phyloP scores from a whole-genome alignment of 2,888 invertebrate genomes.

The Agelastica alni region DNA sequence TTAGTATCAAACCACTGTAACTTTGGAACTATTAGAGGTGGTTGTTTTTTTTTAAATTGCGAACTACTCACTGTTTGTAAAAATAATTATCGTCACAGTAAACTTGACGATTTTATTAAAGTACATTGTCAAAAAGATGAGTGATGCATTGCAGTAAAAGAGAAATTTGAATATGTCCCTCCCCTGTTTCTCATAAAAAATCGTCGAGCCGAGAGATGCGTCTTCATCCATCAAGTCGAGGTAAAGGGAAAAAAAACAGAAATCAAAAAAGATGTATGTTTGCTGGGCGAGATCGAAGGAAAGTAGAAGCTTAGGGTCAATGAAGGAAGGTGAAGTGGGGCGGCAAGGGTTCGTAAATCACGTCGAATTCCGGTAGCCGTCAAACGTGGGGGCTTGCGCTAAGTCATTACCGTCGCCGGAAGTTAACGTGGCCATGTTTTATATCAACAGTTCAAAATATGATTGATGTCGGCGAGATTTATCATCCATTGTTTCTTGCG shows the following conservation, averaged over 20 bases:
- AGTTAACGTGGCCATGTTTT: slow-evolving; percentile 21
- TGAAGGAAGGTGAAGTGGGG: slow-evolving; percentile 7
- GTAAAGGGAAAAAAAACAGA: too few relatives aligned
- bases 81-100: too few relatives aligned
- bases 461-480: slow-evolving; percentile 57
- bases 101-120: too few relatives aligned
- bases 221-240: slow-evolving; percentile 4
- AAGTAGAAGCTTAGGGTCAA: background rate
- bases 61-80: too few relatives aligned
- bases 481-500: slow-evolving; percentile 49
- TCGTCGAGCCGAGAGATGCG: too few relatives aligned
- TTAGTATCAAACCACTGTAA: too few relatives aligned
- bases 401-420: slow-evolving; percentile 26
- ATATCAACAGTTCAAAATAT: slow-evolving; percentile 47
- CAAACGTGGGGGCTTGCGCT: slow-evolving; percentile 20
- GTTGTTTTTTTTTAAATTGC: too few relatives aligned
- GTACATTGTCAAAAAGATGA: too few relatives aligned
- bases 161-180: too few relatives aligned
- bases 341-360: slow-evolving; percentile 26
- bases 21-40: too few relatives aligned
- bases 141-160: too few relatives aligned
- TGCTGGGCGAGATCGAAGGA: background rate
- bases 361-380: slow-evolving; percentile 17
- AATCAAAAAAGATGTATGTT: background rate
- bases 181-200: too few relatives aligned